Evolutionary conservation across 2,888 invertebrate genomes (phyloP).

Genomic region (Busseola fusca): DNA sequence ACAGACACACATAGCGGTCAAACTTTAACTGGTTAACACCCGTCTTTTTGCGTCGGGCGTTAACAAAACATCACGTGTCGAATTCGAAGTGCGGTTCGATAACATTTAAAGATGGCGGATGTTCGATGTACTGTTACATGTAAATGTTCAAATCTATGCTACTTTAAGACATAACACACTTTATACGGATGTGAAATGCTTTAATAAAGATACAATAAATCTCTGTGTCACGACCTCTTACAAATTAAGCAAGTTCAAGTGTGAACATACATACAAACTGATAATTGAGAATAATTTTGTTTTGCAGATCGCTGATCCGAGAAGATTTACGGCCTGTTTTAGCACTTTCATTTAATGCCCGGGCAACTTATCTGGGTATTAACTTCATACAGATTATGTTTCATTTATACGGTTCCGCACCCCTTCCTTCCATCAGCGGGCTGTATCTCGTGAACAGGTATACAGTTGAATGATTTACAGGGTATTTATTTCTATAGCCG

Average conservation of each 20-base stretch:
- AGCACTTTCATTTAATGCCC: constrained; percentile 28
- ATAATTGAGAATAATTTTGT: constrained; percentile 31
- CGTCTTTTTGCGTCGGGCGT: too few species aligned
- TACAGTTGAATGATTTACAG: not conserved
- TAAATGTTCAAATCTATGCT: too few species aligned
- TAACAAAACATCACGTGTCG: too few species aligned
- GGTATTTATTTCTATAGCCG: too few species aligned
- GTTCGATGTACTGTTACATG: too few species aligned
- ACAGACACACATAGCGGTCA: too few species aligned
- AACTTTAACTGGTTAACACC: too few species aligned
- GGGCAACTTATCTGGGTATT: constrained; percentile 6
- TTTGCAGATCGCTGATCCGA: constrained; percentile 21
- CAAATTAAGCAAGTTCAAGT: not conserved
- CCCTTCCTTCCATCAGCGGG: too few species aligned
- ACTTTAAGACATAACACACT: not conserved
- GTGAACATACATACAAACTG: constrained; percentile 15
- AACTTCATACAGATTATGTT: not conserved
- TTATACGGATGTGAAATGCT: not conserved
- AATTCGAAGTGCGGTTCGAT: too few species aligned
- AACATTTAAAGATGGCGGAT: too few species aligned
- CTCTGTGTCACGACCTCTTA: not conserved
- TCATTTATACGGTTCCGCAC: not conserved
- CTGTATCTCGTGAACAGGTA: not conserved
- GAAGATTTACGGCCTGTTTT: constrained; percentile 6
- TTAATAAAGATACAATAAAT: not conserved